phyloP scores from a whole-genome alignment of 2,888 invertebrate species.

The Tenthredo scrophulariae region DNA sequence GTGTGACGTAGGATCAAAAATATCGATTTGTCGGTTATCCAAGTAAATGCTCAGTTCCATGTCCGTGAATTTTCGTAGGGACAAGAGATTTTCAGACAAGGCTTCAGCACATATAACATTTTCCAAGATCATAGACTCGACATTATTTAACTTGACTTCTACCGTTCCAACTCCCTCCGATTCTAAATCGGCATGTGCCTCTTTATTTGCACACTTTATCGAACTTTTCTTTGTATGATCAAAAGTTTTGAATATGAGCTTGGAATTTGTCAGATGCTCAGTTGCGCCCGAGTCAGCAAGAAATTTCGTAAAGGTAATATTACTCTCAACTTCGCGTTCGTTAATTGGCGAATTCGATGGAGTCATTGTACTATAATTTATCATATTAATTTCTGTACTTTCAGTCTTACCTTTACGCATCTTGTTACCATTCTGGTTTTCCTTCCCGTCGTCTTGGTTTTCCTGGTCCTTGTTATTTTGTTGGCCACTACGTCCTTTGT shows the following conservation, averaged over 20 bases:
- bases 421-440: no score
- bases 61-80: slow-evolving; percentile 60
- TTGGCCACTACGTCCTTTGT: neutral
- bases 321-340: neutral
- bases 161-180: slow-evolving; percentile 59
- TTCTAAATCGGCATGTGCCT: slow-evolving; percentile 37
- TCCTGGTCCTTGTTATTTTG: neutral
- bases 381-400: neutral
- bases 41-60: slow-evolving; percentile 59
- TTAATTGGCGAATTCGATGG: neutral
- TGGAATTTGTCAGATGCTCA: slow-evolving; percentile 53
- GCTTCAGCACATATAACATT: slow-evolving; percentile 59
- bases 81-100: slow-evolving; percentile 59
- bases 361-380: neutral
- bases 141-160: slow-evolving; percentile 56
- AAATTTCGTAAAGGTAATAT: slow-evolving; percentile 45
- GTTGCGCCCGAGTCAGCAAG: slow-evolving; percentile 57
- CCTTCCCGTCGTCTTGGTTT: no score
- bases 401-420: no score
- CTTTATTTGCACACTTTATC: slow-evolving; percentile 53
- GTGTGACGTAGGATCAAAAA: slow-evolving; percentile 57
- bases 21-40: slow-evolving; percentile 59
- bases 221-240: slow-evolving; percentile 7
- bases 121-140: slow-evolving; percentile 55
- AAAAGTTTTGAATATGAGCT: slow-evolving; percentile 52